A percentile compares a stretch with the other conserved stretches of the same genome.
Conservation (phyloP, 2,113 vertebrate species). For the Peromyscus californicus region DNA sequence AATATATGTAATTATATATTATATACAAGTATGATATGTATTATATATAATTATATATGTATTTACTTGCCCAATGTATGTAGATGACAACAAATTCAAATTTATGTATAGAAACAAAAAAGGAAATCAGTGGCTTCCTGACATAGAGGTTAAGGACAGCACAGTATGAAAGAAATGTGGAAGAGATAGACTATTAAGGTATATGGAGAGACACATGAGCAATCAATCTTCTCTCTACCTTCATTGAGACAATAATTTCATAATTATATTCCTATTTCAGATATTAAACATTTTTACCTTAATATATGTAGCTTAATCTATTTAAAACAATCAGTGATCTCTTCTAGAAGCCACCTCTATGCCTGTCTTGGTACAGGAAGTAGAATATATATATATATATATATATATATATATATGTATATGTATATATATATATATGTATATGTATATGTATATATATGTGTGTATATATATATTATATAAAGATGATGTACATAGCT, state of each 20-base stretch:
- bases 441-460: too few relatives aligned
- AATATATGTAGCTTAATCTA: background rate
- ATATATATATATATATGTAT: too few relatives aligned
- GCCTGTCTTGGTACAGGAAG: background rate
- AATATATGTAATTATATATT: background rate
- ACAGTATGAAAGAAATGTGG: background rate
- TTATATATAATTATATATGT: background rate
- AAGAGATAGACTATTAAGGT: background rate
- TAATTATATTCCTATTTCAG: background rate
- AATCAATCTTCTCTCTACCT: background rate
- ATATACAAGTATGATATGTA: background rate
- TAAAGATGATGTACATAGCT: background rate
- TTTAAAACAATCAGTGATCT: background rate
- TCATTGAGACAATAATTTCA: background rate
- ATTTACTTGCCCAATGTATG: too few relatives aligned
- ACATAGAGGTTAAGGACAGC: background rate
- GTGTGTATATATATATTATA: background rate
- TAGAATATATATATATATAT: background rate
- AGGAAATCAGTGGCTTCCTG: background rate
- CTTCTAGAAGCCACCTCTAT: background rate
- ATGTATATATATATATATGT: too few relatives aligned
- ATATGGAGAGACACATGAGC: background rate
- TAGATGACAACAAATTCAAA: background rate
- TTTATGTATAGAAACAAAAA: background rate
- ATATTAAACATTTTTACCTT: background rate